A percentile compares a stretch with the other conserved stretches of the same genome.
Conservation (phyloP, 2,888 invertebrate species). For the Tenthredo scrophulariae region DNA sequence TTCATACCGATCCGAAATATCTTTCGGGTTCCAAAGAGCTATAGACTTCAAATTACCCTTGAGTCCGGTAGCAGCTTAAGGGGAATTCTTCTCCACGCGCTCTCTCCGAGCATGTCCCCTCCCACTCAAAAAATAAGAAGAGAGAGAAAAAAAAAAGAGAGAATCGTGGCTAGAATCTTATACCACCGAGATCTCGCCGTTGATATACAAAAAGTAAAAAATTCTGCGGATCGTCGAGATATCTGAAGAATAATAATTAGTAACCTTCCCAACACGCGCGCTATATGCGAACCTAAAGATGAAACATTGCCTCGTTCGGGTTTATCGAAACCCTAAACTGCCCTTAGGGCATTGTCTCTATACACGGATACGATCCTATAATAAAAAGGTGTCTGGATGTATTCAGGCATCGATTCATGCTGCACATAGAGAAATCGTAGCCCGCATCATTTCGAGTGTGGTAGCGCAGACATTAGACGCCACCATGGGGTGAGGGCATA, state of each 20-base stretch:
- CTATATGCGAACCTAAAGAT: neutral
- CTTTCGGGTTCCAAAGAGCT: slow-evolving; percentile 7
- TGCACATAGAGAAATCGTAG: neutral
- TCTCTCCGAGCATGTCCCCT: neutral
- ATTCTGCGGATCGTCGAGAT: slow-evolving; percentile 22
- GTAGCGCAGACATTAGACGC: slow-evolving; percentile 3
- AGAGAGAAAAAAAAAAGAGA: neutral
- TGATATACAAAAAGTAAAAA: neutral
- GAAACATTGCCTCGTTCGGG: slow-evolving; percentile 22
- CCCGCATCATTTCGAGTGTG: slow-evolving; percentile 4
- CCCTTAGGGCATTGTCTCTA: neutral
- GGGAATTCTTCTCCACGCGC: slow-evolving; percentile 43
- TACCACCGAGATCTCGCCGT: slow-evolving; percentile 3
- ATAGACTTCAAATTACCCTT: slow-evolving; percentile 42
- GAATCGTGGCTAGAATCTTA: neutral
- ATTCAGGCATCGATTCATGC: neutral
- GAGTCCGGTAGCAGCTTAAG: slow-evolving; percentile 24
- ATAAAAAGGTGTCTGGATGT: neutral
- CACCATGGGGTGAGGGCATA: neutral
- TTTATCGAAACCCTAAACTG: slow-evolving; percentile 19
- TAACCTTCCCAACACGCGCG: neutral
- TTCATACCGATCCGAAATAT: slow-evolving; percentile 47
- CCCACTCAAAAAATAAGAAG: neutral
- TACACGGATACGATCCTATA: neutral
- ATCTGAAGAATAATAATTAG: slow-evolving; percentile 4